phyloP scores from a whole-genome alignment of 2,113 vertebrate genomes.

The Regulus satrapa region DNA sequence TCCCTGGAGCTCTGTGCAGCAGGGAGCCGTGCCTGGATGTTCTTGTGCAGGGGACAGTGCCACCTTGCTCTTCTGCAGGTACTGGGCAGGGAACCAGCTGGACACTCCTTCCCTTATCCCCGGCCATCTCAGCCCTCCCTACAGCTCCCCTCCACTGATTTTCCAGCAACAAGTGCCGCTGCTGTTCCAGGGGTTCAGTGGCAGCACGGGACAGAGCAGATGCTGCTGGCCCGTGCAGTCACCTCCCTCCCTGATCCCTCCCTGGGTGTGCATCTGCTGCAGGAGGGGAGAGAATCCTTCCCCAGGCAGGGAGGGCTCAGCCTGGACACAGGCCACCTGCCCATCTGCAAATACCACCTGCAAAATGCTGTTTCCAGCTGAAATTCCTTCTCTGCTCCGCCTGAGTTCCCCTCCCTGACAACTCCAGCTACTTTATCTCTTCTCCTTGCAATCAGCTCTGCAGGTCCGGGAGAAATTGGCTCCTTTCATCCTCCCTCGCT shows the following conservation, averaged over 20 bases:
- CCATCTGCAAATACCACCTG: not conserved
- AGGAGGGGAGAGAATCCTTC: not conserved
- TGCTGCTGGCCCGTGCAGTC: not conserved
- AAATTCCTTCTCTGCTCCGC: not conserved
- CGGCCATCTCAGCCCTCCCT: not conserved
- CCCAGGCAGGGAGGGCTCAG: not conserved
- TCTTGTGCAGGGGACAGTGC: not conserved
- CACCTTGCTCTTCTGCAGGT: not conserved
- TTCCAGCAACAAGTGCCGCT: not conserved
- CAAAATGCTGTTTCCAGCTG: not conserved
- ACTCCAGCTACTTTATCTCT: not conserved
- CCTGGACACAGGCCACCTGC: not conserved
- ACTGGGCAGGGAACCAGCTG: fast-evolving
- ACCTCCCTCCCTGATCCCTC: not conserved
- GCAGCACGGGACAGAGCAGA: not conserved
- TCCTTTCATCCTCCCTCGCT: not conserved
- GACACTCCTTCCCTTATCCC: not conserved
- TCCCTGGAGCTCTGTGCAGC: not conserved
- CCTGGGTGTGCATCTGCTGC: not conserved
- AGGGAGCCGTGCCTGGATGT: not conserved
- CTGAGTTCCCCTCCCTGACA: not conserved
- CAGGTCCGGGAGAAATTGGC: not conserved
- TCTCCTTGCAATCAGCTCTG: not conserved
- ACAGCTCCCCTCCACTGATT: not conserved
- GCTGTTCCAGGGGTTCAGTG: not conserved